Conservation (phyloP, 2,888 invertebrate genomes). For the Brachyptera putata region DNA sequence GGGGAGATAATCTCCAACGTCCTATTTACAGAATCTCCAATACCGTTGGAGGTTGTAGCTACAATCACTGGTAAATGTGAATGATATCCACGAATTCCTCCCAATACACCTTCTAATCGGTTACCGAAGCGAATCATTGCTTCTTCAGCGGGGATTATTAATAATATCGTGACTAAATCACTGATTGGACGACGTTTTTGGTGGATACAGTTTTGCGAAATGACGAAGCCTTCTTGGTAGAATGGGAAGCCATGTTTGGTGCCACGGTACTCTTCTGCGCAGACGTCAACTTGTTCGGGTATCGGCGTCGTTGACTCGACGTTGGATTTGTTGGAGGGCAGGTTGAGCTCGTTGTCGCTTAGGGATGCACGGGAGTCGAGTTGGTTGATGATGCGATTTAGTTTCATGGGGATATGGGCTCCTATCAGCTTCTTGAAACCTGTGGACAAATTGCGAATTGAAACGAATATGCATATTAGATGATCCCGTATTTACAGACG, state of each 20-base stretch:
- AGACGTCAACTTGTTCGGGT: slow-evolving; percentile 24
- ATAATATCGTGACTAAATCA: slow-evolving; percentile 27
- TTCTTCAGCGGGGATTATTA: slow-evolving; percentile 23
- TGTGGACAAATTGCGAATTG: no score
- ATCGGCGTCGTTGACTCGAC: background rate
- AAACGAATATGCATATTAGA: no score
- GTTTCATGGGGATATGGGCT: slow-evolving; percentile 24
- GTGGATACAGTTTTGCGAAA: slow-evolving; percentile 14
- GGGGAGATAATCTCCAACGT: background rate
- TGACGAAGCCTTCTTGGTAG: slow-evolving; percentile 32
- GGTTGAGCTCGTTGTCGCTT: slow-evolving; percentile 23
- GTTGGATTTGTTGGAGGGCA: background rate
- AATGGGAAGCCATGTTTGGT: slow-evolving; percentile 30
- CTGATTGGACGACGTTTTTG: slow-evolving; percentile 28
- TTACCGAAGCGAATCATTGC: background rate
- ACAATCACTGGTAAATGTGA: slow-evolving; percentile 24
- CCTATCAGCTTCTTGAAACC: background rate
- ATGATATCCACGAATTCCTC: slow-evolving; percentile 29
- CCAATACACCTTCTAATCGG: slow-evolving; percentile 25
- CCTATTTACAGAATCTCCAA: slow-evolving; percentile 12
- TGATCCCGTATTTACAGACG: no score
- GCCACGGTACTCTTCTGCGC: slow-evolving; percentile 28
- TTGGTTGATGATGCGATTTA: slow-evolving; percentile 29
- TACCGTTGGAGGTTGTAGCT: slow-evolving; percentile 20
- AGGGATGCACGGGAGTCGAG: slow-evolving; percentile 29